Percentiles rank a stretch among this genome's conserved stretches.
phyloP scores from a whole-genome alignment of 2,797 vertebrate species.

The Telmatherina bonti region DNA sequence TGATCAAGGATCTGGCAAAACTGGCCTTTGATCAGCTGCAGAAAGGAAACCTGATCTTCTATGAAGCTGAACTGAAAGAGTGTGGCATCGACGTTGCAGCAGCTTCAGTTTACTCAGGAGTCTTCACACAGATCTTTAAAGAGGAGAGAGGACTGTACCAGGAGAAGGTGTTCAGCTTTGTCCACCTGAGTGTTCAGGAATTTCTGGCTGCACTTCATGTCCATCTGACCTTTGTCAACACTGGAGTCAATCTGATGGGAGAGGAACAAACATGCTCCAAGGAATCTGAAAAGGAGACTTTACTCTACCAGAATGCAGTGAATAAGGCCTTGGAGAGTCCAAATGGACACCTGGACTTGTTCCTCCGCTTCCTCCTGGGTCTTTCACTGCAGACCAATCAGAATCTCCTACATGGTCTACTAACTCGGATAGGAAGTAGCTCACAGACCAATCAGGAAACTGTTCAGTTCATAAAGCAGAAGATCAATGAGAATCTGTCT shows the following conservation, averaged over 20 bases:
- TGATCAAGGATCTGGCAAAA: too few species aligned
- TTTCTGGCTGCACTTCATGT: conserved; percentile 14
- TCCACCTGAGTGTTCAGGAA: conserved; percentile 11
- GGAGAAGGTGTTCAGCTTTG: too few species aligned
- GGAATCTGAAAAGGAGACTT: neutral
- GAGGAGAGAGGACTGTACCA: too few species aligned
- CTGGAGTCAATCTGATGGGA: neutral
- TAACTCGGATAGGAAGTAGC: too few species aligned
- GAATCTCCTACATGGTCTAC: too few species aligned
- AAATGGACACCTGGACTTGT: conserved; percentile 11
- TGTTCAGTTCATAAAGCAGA: neutral
- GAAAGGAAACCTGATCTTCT: too few species aligned
- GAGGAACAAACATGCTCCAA: neutral
- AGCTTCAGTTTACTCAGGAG: too few species aligned
- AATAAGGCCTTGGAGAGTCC: neutral
- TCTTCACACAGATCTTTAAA: too few species aligned
- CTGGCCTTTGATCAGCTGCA: neutral
- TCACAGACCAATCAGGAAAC: neutral
- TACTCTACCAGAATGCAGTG: neutral
- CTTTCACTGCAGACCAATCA: too few species aligned
- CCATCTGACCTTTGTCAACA: neutral
- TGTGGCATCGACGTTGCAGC: too few species aligned
- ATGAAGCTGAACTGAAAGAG: too few species aligned
- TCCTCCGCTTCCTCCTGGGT: too few species aligned
- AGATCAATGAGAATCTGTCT: neutral